A percentile compares a stretch with the other conserved stretches of the same genome.
phyloP scores from a whole-genome alignment of 1,140 invertebrate species.

The Drosophila pectinifera region DNA sequence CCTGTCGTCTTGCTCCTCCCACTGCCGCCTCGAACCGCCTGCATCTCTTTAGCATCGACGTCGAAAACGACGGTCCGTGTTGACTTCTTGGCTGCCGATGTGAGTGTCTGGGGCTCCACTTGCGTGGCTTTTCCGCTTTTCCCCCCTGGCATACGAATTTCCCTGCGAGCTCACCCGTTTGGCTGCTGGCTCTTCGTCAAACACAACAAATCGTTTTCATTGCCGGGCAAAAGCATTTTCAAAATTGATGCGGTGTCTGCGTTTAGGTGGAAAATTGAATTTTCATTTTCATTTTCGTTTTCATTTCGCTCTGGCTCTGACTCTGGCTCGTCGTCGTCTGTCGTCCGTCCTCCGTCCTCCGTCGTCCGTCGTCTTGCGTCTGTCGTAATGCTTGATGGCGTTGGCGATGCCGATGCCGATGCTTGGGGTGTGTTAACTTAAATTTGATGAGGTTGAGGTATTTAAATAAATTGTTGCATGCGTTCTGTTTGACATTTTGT shows the following conservation, averaged over 20 bases:
- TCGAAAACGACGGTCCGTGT: conserved; percentile 46
- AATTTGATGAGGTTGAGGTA: conserved; percentile 76
- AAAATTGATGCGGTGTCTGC: conserved; percentile 83
- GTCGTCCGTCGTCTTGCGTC: too few relatives aligned
- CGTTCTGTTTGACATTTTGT: conserved; percentile 83
- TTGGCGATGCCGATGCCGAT: conserved; percentile 18
- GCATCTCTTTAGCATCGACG: conserved; percentile 74
- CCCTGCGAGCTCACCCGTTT: neutral
- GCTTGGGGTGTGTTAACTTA: conserved; percentile 69
- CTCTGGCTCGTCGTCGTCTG: conserved; percentile 16
- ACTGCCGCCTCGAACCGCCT: conserved; percentile 44
- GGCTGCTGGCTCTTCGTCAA: conserved; percentile 48
- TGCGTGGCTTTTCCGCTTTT: conserved; percentile 13
- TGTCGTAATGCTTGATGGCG: conserved; percentile 41
- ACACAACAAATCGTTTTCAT: conserved; percentile 80
- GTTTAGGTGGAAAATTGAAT: conserved; percentile 85
- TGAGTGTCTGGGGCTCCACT: conserved; percentile 55
- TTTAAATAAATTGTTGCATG: conserved; percentile 84
- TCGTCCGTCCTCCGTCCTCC: too few relatives aligned
- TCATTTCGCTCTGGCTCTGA: conserved; percentile 35
- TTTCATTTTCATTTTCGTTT: conserved; percentile 76
- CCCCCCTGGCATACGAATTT: neutral
- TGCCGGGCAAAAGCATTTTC: conserved; percentile 76
- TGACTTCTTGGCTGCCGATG: conserved; percentile 67
- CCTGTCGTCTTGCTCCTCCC: conserved; percentile 6